These are phyloP conservation scores for Drosophila auraria DNA, from an alignment of 1,140 invertebrate genomes.

Conservation along the genomic window DNA sequence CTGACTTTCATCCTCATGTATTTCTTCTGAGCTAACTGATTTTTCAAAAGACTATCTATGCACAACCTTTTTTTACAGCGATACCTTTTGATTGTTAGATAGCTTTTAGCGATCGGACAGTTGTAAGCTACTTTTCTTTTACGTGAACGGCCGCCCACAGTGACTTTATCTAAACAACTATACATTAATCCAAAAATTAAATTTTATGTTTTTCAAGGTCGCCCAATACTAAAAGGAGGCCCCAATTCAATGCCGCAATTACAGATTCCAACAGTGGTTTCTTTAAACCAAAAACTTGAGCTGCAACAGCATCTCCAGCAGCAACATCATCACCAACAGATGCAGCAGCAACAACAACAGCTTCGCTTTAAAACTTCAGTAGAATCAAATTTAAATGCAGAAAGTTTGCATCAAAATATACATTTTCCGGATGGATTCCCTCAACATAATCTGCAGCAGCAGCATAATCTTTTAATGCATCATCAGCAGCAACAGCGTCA, in stretches of 20 bases:
- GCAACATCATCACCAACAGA: constrained; percentile 1
- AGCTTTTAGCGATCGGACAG: no score
- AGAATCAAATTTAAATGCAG: constrained; percentile 81
- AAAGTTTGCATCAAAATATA: constrained; percentile 45
- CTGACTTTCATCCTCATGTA: no score
- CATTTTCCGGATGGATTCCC: constrained; percentile 48
- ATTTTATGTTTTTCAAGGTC: constrained; percentile 46
- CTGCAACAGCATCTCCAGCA: constrained; percentile 56
- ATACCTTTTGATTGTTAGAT: no score
- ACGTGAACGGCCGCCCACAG: no score
- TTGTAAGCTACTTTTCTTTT: no score
- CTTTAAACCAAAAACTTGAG: constrained; percentile 58
- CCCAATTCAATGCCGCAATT: constrained; percentile 43
- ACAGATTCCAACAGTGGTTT: constrained; percentile 22
- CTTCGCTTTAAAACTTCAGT: constrained; percentile 61
- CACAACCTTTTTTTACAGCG: no score
- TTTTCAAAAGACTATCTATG: no score
- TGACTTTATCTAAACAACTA: no score
- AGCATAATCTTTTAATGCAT: constrained; percentile 61
- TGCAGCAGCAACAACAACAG: constrained; percentile 22
- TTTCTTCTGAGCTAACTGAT: no score
- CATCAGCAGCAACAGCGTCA: constrained; percentile 60
- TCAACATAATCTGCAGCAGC: constrained; percentile 27
- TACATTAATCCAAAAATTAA: not conserved
- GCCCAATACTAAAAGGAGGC: constrained; percentile 80